Base-by-base conservation (phyloP, 92 coral and sea anemone genomes). In the Paragorgia papillata region DNA sequence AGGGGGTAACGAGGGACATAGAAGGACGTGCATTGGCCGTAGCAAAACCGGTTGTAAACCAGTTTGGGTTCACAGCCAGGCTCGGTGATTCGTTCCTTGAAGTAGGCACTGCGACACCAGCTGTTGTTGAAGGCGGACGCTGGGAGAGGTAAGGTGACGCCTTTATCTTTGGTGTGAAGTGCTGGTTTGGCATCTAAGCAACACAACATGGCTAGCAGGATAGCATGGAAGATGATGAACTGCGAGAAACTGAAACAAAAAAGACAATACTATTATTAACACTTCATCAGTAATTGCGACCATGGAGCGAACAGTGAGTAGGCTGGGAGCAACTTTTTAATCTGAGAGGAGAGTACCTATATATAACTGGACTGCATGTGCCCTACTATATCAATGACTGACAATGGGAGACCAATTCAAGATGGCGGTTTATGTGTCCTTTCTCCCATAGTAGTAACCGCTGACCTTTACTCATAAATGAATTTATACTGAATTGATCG, bases 21-120 rank as follows among this genome's bases (percentile, higher is more conserved):
- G 34, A 68, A 68, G 50, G 75, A 68, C 75, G 30, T 68, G 32
- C 75, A 68, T 29, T 68, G 75, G 9, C 75, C 75, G 60, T 68
- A 68, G 75, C 75, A 68, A 33, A 68, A 68, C 31, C 75, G 15
- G 43, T 68, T 68, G 50, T 68, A 68, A 13, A 68, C 75, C 41
- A 68, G 59, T 68, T 68, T 68, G 57, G 75, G 33, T 13, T 68
- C 58, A 37, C 75, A 68, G 24, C 75, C 75, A 26, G 75, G 75
- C 56, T 44, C 75, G 58, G 75, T 68, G 75, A 68, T 68, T 24
- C 59, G 58, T 43, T 68, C 75, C 14, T 68, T 68, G 60, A 68
- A 68, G 0, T 44, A 28, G 7, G 75, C 75, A 15, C 75, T 68
- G 18, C 75, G 58, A 48, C 75, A 68, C 75, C 75, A 68, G 34